phyloP scores from a whole-genome alignment of 2,888 invertebrate genomes.

The Seira musarum region DNA sequence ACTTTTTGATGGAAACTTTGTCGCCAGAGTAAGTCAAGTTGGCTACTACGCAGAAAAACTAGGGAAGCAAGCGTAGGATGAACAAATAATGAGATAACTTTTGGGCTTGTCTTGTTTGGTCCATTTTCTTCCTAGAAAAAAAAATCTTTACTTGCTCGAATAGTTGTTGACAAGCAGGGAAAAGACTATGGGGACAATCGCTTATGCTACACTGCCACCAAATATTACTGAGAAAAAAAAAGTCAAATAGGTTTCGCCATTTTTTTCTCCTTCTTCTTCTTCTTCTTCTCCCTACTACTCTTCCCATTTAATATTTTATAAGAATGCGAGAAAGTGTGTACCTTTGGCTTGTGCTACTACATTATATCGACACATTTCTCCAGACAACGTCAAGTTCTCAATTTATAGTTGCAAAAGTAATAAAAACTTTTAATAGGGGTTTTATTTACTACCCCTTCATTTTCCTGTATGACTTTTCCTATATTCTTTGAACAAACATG shows the following conservation, averaged over 20 bases:
- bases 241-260: not conserved
- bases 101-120: constrained; percentile 52
- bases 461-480: constrained; percentile 44
- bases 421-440: constrained; percentile 64
- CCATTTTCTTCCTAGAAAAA: constrained; percentile 30
- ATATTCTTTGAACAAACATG: constrained; percentile 37
- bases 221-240: constrained; percentile 26
- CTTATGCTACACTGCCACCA: constrained; percentile 33
- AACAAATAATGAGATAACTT: constrained; percentile 61
- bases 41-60: not conserved
- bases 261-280: too few species aligned
- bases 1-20: too few species aligned
- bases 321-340: not conserved
- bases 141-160: constrained; percentile 33
- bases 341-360: not conserved
- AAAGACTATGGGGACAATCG: constrained; percentile 49
- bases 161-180: constrained; percentile 48
- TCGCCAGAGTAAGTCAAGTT: too few species aligned
- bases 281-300: too few species aligned
- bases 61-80: constrained; percentile 28
- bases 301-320: constrained; percentile 4
- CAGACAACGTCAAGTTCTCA: constrained; percentile 56
- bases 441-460: constrained; percentile 62
- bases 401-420: constrained; percentile 62
- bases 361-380: constrained; percentile 45